These are phyloP conservation scores for Nycticryphes semicollaris DNA, from an alignment of 2,113 vertebrate genomes.

Conservation along the genomic window DNA sequence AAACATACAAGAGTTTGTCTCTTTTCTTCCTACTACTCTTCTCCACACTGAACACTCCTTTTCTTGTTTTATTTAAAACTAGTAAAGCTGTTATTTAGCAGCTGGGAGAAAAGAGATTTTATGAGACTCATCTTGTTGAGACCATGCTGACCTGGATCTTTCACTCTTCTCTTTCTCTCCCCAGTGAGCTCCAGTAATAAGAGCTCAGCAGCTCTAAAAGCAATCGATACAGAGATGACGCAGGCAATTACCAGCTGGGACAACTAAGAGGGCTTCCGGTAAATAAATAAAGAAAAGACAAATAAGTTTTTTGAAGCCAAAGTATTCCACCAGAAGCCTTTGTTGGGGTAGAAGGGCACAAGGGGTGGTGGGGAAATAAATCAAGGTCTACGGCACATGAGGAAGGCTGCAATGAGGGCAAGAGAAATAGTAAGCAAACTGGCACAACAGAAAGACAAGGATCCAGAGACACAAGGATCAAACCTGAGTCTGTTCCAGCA, in stretches of 20 bases:
- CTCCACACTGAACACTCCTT: not conserved
- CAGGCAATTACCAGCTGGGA: conserved; percentile 72
- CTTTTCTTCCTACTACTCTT: not conserved
- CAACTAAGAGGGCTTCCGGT: conserved; percentile 63
- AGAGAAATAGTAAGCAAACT: not conserved
- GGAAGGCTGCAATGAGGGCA: not conserved
- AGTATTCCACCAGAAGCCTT: not conserved
- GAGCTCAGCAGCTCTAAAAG: conserved; percentile 72
- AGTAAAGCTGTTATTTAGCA: conserved; percentile 61
- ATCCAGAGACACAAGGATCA: not conserved
- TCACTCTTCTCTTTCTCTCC: conserved; percentile 53
- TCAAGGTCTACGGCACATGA: not conserved
- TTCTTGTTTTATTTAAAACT: conserved; percentile 62
- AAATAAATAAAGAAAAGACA: conserved; percentile 65
- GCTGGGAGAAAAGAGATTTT: conserved; percentile 65
- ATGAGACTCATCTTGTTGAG: conserved; percentile 51
- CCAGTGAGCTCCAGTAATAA: conserved; percentile 63
- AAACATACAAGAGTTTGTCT: not conserved
- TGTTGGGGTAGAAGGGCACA: not conserved
- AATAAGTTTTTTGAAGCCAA: conserved; percentile 31
- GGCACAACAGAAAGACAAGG: not conserved
- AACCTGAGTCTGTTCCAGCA: not conserved
- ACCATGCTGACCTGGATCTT: conserved; percentile 59
- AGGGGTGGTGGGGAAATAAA: not conserved
- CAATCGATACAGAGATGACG: conserved; percentile 70